Evolutionary conservation across 2,113 vertebrate genomes (phyloP).

Genomic region (Emydocephalus ijimae): DNA sequence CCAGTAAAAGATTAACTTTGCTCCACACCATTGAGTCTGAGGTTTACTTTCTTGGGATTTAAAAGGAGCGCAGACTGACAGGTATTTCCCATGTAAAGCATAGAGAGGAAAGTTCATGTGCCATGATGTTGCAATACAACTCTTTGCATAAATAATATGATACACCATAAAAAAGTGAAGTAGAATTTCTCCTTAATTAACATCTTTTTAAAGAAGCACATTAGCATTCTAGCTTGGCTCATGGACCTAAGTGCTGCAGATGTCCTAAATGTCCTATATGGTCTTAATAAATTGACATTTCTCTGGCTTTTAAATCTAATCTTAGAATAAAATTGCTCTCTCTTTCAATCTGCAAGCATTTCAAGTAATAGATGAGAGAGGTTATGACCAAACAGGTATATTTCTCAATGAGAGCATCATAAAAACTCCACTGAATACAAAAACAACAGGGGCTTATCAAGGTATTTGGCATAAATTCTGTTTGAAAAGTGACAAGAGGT

Average conservation of each 20-base stretch:
- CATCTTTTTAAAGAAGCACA: background rate
- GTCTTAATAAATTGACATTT: background rate
- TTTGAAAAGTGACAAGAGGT: background rate
- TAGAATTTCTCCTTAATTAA: background rate
- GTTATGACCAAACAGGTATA: background rate
- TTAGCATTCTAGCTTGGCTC: conserved; percentile 4
- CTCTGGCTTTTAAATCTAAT: background rate
- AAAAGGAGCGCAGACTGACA: too few relatives aligned
- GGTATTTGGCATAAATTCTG: background rate
- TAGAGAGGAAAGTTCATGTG: background rate
- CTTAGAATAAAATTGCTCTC: background rate
- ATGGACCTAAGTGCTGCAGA: conserved; percentile 16
- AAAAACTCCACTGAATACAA: background rate
- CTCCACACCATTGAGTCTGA: too few relatives aligned
- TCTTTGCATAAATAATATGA: background rate
- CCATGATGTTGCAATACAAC: background rate
- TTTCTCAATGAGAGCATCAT: background rate
- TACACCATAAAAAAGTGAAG: background rate
- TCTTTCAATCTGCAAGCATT: background rate
- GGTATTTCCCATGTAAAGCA: background rate
- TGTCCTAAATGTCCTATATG: background rate
- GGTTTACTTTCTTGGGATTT: too few relatives aligned
- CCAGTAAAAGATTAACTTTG: too few relatives aligned
- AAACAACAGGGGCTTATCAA: background rate
- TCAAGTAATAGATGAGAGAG: background rate